phyloP scores from a whole-genome alignment of 2,888 invertebrate species.

The Zootermopsis nevadensis region DNA sequence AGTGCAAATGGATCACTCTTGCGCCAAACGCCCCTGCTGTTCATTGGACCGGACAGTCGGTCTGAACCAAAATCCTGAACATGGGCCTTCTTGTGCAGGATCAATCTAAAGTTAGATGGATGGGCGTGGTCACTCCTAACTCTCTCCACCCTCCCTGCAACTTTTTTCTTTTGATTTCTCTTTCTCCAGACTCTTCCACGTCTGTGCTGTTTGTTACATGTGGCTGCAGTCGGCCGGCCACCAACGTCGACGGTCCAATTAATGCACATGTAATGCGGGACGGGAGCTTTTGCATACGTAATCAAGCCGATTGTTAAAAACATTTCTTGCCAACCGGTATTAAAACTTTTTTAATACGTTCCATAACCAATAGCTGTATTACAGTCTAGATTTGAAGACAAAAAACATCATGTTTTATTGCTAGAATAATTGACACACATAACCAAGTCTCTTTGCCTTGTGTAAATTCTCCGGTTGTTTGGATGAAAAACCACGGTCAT shows the following conservation, averaged over 20 bases:
- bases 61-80: slow-evolving; percentile 26
- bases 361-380: neutral
- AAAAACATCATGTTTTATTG: neutral
- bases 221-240: slow-evolving; percentile 22
- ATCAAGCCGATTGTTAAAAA: slow-evolving; percentile 31
- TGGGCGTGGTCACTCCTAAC: slow-evolving; percentile 33
- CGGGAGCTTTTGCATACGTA: slow-evolving; percentile 32
- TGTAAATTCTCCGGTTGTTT: neutral
- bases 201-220: slow-evolving; percentile 2
- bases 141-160: slow-evolving; percentile 22
- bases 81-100: slow-evolving; percentile 41
- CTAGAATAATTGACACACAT: neutral
- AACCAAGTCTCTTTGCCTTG: neutral
- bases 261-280: neutral
- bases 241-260: slow-evolving; percentile 38
- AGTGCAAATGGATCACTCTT: neutral
- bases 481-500: neutral
- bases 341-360: neutral
- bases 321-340: slow-evolving; percentile 9
- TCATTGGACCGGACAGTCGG: neutral
- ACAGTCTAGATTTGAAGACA: neutral
- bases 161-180: slow-evolving; percentile 22
- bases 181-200: slow-evolving; percentile 19
- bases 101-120: slow-evolving; percentile 50
- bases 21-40: neutral